Conservation (phyloP, 2,797 vertebrate genomes). For the Hydrolagus colliei region DNA sequence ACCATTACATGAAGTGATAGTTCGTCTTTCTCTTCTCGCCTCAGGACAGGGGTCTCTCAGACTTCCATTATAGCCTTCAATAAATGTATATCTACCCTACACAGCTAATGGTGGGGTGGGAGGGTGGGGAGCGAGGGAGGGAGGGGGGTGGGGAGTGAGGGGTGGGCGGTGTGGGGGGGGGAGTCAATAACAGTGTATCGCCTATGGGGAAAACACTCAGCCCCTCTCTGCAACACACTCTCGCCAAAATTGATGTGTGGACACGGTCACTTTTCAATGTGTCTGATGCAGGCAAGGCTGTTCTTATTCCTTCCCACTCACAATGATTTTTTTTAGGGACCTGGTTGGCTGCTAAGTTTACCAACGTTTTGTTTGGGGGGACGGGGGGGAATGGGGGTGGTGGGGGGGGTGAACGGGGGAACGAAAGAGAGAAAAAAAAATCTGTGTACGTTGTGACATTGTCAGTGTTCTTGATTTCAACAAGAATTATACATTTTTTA, state of each 20-base stretch:
- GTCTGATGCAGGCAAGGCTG: conserved; percentile 53
- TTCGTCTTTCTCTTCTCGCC: conserved; percentile 69
- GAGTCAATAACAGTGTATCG: conserved; percentile 70
- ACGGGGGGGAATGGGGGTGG: no score
- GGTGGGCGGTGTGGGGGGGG: conserved; percentile 33
- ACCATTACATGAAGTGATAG: conserved; percentile 76
- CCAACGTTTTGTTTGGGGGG: conserved; percentile 33
- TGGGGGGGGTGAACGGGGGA: background rate
- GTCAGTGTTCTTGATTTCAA: conserved; percentile 46
- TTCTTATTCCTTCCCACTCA: conserved; percentile 45
- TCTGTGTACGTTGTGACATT: conserved; percentile 43
- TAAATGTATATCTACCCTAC: conserved; percentile 67
- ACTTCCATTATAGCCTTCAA: conserved; percentile 77
- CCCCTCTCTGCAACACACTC: conserved; percentile 47
- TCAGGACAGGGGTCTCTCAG: conserved; percentile 76
- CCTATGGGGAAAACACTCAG: conserved; percentile 62
- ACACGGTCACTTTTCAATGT: conserved; percentile 47
- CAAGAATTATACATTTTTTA: conserved; percentile 44
- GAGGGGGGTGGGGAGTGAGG: no score
- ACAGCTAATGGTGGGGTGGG: conserved; percentile 57
- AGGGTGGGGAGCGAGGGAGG: conserved; percentile 38
- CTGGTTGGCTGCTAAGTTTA: conserved; percentile 37
- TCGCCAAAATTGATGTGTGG: conserved; percentile 51
- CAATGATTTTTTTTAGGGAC: conserved; percentile 43
- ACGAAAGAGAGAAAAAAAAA: conserved; percentile 37